Evolutionary conservation across 2,888 invertebrate genomes (phyloP).

Genomic region (Tanypteryx hageni): DNA sequence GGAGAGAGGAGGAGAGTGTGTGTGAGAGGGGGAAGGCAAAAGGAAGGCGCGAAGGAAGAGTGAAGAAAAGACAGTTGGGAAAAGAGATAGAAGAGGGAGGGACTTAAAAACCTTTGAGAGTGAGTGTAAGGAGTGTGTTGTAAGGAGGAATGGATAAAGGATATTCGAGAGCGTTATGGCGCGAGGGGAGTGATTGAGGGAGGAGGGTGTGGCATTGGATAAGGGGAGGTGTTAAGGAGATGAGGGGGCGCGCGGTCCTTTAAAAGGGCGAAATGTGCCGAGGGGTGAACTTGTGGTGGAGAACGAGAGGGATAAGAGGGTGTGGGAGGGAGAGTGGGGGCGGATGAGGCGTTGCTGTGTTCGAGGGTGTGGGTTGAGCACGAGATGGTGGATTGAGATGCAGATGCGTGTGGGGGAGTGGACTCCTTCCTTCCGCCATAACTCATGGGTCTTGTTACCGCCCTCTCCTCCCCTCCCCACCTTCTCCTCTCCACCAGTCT

Average conservation of each 20-base stretch:
- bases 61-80: no score
- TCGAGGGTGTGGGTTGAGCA: background rate
- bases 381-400: conserved; percentile 16
- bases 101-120: no score
- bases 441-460: conserved; percentile 26
- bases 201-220: conserved; percentile 9
- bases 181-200: background rate
- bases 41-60: no score
- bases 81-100: no score
- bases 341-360: background rate
- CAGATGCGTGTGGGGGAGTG: background rate
- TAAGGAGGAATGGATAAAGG: background rate
- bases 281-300: no score
- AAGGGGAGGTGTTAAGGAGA: background rate
- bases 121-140: background rate
- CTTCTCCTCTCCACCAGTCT: no score
- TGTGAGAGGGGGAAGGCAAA: no score
- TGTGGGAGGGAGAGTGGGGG: background rate
- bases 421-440: conserved; percentile 18
- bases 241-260: no score
- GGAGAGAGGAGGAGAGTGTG: no score
- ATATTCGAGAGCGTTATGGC: background rate
- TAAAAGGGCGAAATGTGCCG: no score
- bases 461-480: no score
- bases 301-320: background rate